Percentiles rank a stretch among this genome's conserved stretches.
Evolutionary conservation across 1,140 invertebrate genomes (phyloP).

Genomic region (Zelostemma sp.): DNA sequence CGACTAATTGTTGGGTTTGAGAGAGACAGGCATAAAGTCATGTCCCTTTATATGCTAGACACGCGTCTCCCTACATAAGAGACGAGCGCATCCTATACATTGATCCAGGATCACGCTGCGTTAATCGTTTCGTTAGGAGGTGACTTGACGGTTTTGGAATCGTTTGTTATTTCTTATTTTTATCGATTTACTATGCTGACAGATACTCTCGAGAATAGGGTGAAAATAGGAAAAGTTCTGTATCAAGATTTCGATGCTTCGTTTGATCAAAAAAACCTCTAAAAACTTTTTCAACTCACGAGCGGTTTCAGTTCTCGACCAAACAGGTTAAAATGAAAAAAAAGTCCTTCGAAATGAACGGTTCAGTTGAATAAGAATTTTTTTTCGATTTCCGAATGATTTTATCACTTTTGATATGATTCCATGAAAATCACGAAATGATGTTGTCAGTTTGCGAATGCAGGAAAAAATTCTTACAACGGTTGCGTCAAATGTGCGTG

Average conservation of each 20-base stretch:
- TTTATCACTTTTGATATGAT: conserved; percentile 14
- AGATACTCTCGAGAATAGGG: not conserved
- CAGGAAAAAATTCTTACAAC: conserved; percentile 37
- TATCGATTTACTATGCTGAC: conserved; percentile 22
- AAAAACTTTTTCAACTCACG: too few species aligned
- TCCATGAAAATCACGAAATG: conserved; percentile 56
- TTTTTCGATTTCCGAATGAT: not conserved
- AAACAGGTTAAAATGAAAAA: too few species aligned
- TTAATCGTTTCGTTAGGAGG: conserved; percentile 47
- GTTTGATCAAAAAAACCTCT: too few species aligned
- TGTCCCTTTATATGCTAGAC: conserved; percentile 55
- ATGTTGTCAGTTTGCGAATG: conserved; percentile 47
- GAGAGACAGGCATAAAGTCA: conserved; percentile 59
- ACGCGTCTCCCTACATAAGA: conserved; percentile 49
- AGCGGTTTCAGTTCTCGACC: too few species aligned
- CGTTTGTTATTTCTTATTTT: conserved; percentile 53
- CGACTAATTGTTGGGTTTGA: conserved; percentile 64
- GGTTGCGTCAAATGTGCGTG: conserved; percentile 46
- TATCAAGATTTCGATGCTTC: too few species aligned
- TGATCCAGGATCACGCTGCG: conserved; percentile 49
- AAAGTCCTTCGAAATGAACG: too few species aligned
- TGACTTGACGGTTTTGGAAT: conserved; percentile 60
- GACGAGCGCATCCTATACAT: conserved; percentile 38
- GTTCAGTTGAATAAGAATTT: conserved; percentile 1
- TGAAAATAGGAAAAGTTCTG: too few species aligned